Conservation (phyloP, 1,140 invertebrate genomes). For the Hermetia illucens region DNA sequence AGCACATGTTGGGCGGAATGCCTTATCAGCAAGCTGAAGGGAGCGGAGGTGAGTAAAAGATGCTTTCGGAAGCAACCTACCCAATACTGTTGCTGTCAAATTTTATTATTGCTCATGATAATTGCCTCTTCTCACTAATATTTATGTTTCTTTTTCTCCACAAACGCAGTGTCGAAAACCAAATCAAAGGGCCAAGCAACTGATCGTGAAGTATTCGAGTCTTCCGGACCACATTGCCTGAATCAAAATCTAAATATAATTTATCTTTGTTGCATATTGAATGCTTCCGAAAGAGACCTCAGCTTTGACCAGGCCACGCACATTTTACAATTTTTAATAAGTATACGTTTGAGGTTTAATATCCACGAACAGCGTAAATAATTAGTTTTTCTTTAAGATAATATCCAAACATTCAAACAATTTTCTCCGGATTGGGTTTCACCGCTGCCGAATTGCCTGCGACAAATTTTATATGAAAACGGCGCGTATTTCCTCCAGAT, state of each 20-base stretch:
- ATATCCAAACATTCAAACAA: background rate
- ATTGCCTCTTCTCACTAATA: constrained; percentile 12
- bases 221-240: background rate
- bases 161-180: background rate
- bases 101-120: constrained; percentile 24
- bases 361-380: background rate
- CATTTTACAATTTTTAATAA: background rate
- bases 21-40: constrained; percentile 32
- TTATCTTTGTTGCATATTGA: background rate
- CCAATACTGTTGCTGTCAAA: constrained; percentile 5
- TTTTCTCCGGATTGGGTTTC: background rate
- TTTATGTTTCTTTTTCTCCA: constrained; percentile 9
- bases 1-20: constrained; percentile 35
- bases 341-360: background rate
- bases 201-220: too few species aligned
- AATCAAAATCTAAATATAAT: background rate
- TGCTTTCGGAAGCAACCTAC: constrained; percentile 16
- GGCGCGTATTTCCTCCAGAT: background rate
- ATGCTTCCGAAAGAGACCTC: background rate
- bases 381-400: background rate
- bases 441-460: background rate
- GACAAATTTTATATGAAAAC: too few species aligned
- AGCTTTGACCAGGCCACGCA: background rate
- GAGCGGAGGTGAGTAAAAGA: constrained; percentile 12
- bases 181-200: background rate